Conservation (phyloP, 1,140 invertebrate genomes). For the Bombus pyrosoma region DNA sequence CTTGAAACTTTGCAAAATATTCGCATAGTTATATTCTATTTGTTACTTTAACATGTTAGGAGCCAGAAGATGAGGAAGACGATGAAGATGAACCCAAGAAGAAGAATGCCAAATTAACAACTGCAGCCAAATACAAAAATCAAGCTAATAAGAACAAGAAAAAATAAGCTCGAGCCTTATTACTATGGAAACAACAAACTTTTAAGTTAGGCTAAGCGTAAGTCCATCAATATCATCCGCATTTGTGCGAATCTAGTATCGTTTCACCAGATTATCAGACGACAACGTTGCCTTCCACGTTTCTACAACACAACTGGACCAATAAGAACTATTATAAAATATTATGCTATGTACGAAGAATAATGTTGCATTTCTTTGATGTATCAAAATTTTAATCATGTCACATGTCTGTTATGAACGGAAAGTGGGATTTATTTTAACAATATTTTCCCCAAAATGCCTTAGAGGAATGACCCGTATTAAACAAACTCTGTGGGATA, state of each 20-base stretch:
- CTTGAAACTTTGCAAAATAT: not conserved
- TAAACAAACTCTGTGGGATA: constrained; percentile 35
- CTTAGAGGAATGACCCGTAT: constrained; percentile 51
- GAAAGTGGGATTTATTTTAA: not conserved
- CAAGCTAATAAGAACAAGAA: constrained; percentile 81
- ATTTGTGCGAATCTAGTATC: constrained; percentile 72
- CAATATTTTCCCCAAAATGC: constrained; percentile 5
- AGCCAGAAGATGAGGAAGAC: constrained; percentile 80
- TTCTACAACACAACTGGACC: constrained; percentile 66
- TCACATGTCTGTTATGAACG: not conserved
- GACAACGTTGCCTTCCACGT: constrained; percentile 64
- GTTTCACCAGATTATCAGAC: constrained; percentile 67
- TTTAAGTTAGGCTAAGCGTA: constrained; percentile 78
- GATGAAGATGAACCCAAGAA: constrained; percentile 81
- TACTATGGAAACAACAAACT: constrained; percentile 69
- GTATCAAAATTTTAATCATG: constrained; percentile 13
- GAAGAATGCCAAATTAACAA: constrained; percentile 76
- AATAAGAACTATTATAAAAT: constrained; percentile 35
- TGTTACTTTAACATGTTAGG: constrained; percentile 67
- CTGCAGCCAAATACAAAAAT: constrained; percentile 79
- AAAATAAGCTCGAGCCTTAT: constrained; percentile 76
- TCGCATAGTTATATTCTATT: constrained; percentile 22
- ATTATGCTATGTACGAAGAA: constrained; percentile 9
- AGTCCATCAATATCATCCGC: constrained; percentile 78
- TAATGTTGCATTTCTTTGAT: constrained; percentile 15